Evolutionary conservation across 2,797 vertebrate genomes (phyloP).

Genomic region (Setipinna tenuifilis): DNA sequence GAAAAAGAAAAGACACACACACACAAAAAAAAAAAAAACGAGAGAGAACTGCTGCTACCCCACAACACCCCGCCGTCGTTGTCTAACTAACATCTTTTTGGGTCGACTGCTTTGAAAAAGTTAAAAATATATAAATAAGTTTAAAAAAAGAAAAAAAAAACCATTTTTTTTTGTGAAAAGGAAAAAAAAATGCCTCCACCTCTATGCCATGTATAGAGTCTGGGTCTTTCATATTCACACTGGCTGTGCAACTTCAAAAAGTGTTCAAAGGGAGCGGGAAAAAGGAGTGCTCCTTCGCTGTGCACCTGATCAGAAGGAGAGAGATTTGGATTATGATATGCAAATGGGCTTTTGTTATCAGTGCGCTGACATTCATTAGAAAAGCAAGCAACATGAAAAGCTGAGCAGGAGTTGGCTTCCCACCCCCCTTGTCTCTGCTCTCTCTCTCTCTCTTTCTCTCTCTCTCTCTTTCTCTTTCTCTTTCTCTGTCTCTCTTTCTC

Average conservation of each 20-base stretch:
- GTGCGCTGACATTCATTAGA: conserved; percentile 69
- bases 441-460: conserved; percentile 33
- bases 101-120: conserved; percentile 71
- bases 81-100: conserved; percentile 22
- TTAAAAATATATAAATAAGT: conserved; percentile 52
- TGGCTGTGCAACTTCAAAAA: conserved; percentile 73
- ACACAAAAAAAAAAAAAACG: background rate
- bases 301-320: conserved; percentile 72
- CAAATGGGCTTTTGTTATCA: conserved; percentile 74
- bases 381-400: conserved; percentile 69
- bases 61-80: conserved; percentile 59
- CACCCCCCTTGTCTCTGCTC: background rate
- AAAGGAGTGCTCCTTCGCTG: conserved; percentile 66
- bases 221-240: conserved; percentile 71
- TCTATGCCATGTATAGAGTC: conserved; percentile 71
- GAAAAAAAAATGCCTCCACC: conserved; percentile 36
- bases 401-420: conserved; percentile 36
- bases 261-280: conserved; percentile 68
- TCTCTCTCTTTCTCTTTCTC: background rate
- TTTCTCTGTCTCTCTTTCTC: background rate
- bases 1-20: background rate
- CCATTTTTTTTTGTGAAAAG: background rate
- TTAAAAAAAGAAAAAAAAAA: background rate
- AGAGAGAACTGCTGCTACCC: background rate
- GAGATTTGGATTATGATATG: conserved; percentile 76